Conservation (phyloP, 2,888 invertebrate genomes). For the Sphaerophoria taeniata region DNA sequence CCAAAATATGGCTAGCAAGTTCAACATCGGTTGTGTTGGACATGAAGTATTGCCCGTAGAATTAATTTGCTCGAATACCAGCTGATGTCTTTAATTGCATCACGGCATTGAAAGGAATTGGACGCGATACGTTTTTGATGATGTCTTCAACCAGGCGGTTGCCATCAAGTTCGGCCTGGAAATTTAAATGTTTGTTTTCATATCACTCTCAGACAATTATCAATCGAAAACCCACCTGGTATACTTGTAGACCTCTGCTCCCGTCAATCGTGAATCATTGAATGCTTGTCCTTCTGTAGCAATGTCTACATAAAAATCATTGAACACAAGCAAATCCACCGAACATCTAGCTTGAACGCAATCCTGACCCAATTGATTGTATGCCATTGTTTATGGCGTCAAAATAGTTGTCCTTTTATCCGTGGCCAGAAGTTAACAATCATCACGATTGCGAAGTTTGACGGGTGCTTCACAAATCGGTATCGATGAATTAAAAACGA, state of each 20-base stretch:
- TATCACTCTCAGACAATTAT: not conserved
- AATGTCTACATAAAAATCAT: conserved; percentile 97
- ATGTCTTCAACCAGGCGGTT: conserved; percentile 93
- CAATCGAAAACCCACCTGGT: conserved; percentile 84
- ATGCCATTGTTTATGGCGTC: conserved; percentile 94
- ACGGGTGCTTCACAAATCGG: conserved; percentile 97
- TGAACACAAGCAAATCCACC: conserved; percentile 97
- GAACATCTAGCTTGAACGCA: conserved; percentile 96
- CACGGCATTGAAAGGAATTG: conserved; percentile 97
- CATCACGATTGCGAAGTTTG: conserved; percentile 96
- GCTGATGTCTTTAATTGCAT: conserved; percentile 98
- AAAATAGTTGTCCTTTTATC: conserved; percentile 93
- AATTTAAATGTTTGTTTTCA: conserved; percentile 43
- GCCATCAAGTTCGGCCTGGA: conserved; percentile 95
- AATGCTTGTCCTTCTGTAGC: conserved; percentile 98
- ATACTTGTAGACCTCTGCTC: conserved; percentile 98
- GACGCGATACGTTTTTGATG: conserved; percentile 90
- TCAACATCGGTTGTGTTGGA: conserved; percentile 99
- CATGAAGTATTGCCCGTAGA: conserved; percentile 99
- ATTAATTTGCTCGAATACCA: conserved; percentile 97
- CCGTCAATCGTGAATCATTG: conserved; percentile 93
- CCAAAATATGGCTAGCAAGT: conserved; percentile 93
- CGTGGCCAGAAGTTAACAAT: conserved; percentile 96
- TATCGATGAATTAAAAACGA: conserved; percentile 97
- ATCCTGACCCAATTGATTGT: conserved; percentile 96